Evolutionary conservation across 1,140 invertebrate species (phyloP).

Genomic region (Drosophila pseudoananassae): DNA sequence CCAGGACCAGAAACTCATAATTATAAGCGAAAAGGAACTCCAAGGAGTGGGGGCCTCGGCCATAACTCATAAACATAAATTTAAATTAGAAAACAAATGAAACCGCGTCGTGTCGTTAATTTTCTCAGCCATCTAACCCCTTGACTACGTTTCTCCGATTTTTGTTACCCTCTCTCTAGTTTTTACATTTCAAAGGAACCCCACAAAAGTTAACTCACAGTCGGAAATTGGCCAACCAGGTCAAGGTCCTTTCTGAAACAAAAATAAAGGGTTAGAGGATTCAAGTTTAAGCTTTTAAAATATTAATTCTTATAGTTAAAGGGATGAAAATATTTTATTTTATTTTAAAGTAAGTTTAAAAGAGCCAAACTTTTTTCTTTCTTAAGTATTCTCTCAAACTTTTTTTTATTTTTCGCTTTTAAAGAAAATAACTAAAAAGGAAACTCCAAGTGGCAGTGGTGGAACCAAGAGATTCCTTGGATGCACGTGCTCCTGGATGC

Average conservation of each 20-base stretch:
- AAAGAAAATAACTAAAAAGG: too few species aligned
- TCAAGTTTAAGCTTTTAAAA: too few species aligned
- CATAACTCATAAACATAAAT: conserved; percentile 82
- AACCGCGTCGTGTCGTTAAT: conserved; percentile 70
- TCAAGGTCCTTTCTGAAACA: conserved; percentile 11
- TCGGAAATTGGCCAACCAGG: conserved; percentile 19
- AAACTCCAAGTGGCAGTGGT: too few species aligned
- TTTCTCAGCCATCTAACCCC: conserved; percentile 40
- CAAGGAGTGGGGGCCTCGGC: not conserved
- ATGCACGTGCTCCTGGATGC: too few species aligned
- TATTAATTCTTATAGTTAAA: too few species aligned
- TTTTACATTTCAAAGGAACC: not conserved
- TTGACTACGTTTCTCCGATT: conserved; percentile 3
- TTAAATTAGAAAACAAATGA: conserved; percentile 82
- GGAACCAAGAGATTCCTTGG: too few species aligned
- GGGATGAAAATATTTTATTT: too few species aligned
- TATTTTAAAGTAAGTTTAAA: too few species aligned
- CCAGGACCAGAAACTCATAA: conserved; percentile 57
- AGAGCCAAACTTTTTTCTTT: too few species aligned
- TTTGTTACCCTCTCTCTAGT: not conserved
- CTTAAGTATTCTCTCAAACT: too few species aligned
- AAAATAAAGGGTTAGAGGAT: too few species aligned
- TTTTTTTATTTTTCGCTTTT: too few species aligned
- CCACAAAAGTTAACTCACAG: not conserved
- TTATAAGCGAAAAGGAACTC: conserved; percentile 35